Evolutionary conservation across 1,140 invertebrate species (phyloP).

Genomic region (Pseudomyrmex dendroicus): DNA sequence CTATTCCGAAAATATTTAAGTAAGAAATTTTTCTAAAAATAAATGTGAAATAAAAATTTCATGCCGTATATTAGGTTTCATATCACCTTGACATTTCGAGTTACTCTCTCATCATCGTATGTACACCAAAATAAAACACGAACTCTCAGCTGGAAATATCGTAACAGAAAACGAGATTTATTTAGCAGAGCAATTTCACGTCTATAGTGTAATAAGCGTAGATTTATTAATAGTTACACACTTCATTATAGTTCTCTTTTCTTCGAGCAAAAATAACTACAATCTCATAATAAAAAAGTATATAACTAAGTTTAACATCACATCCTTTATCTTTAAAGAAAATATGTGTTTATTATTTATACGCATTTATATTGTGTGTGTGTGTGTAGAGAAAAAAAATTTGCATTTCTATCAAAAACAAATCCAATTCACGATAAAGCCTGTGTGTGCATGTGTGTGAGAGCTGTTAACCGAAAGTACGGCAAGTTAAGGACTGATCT

Average conservation of each 20-base stretch:
- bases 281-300: background rate
- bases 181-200: background rate
- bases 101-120: background rate
- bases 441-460: background rate
- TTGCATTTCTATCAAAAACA: background rate
- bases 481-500: constrained; percentile 41
- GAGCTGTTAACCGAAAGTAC: constrained; percentile 12
- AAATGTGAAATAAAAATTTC: too few relatives aligned
- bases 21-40: background rate
- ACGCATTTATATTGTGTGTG: background rate
- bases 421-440: constrained; percentile 47
- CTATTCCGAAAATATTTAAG: background rate
- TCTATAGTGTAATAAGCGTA: background rate
- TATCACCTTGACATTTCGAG: constrained; percentile 26
- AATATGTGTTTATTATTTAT: too few relatives aligned
- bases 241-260: background rate
- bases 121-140: constrained; percentile 6
- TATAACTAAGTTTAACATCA: too few relatives aligned
- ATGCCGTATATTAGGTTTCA: background rate
- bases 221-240: background rate
- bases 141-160: constrained; percentile 25
- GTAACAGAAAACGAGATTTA: background rate
- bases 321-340: background rate
- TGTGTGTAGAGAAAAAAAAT: background rate
- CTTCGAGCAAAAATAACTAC: background rate